phyloP scores from a whole-genome alignment of 2,797 vertebrate species.

The Pelochelys cantorii region DNA sequence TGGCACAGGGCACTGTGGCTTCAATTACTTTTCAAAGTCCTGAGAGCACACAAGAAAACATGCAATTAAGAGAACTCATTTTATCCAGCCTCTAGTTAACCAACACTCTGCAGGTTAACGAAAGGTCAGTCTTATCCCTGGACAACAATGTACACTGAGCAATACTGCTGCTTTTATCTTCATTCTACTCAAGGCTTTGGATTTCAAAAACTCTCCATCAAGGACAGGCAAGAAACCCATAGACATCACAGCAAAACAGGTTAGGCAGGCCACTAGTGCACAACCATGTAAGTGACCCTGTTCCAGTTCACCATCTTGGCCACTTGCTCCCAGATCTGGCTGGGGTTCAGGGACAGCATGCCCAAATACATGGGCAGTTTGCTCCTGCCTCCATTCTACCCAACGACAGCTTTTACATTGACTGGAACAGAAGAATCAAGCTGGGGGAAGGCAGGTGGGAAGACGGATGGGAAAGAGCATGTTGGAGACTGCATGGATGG shows the following conservation, averaged over 20 bases:
- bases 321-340: not conserved
- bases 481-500: too few relatives aligned
- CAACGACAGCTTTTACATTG: not conserved
- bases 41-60: constrained; percentile 47
- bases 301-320: not conserved
- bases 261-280: accelerated
- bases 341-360: not conserved
- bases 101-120: not conserved
- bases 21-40: constrained; percentile 27
- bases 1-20: not conserved
- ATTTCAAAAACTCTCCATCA: not conserved
- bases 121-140: constrained; percentile 15
- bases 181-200: not conserved
- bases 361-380: not conserved
- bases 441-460: not conserved
- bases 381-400: not conserved
- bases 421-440: not conserved
- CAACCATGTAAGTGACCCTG: not conserved
- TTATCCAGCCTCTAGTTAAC: not conserved
- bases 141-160: not conserved
- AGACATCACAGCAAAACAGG: not conserved
- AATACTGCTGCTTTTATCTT: accelerated
- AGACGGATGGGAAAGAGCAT: accelerated
- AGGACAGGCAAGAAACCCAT: accelerated
- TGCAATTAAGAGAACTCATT: constrained; percentile 36